Evolutionary conservation across 1,140 invertebrate genomes (phyloP).

Genomic region (Leucophenga varia): DNA sequence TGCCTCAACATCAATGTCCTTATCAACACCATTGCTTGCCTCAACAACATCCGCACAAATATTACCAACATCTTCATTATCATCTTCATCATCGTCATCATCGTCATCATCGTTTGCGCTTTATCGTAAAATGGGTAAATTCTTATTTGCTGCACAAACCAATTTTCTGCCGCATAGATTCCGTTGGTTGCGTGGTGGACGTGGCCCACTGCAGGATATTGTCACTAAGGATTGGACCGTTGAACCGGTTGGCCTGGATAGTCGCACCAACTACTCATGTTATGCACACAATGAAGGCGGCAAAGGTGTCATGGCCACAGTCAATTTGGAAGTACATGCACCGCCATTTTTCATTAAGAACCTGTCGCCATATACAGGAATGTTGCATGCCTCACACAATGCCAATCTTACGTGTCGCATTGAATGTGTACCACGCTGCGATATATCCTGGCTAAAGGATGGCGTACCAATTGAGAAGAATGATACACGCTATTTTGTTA

Average conservation of each 20-base stretch:
- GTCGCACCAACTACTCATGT: constrained; percentile 84
- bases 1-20: constrained; percentile 14
- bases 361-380: constrained; percentile 78
- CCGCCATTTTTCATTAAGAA: constrained; percentile 83
- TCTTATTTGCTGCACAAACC: constrained; percentile 41
- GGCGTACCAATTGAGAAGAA: constrained; percentile 65
- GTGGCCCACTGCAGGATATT: constrained; percentile 69
- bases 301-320: constrained; percentile 69
- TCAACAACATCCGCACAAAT: neutral
- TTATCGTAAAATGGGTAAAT: constrained; percentile 50
- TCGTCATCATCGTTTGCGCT: constrained; percentile 11
- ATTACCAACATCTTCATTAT: neutral
- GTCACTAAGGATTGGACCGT: constrained; percentile 75
- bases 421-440: constrained; percentile 83
- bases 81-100: constrained; percentile 21
- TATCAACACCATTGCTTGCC: constrained; percentile 8
- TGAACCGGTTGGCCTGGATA: constrained; percentile 76
- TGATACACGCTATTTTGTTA: constrained; percentile 69
- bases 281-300: constrained; percentile 80
- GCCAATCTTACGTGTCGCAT: constrained; percentile 83
- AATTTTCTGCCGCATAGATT: constrained; percentile 60
- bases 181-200: constrained; percentile 75
- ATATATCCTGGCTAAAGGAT: constrained; percentile 81
- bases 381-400: constrained; percentile 64
- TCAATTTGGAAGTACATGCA: constrained; percentile 78